Conservation (phyloP, 1,140 invertebrate species). For the Camponotus pennsylvanicus region DNA sequence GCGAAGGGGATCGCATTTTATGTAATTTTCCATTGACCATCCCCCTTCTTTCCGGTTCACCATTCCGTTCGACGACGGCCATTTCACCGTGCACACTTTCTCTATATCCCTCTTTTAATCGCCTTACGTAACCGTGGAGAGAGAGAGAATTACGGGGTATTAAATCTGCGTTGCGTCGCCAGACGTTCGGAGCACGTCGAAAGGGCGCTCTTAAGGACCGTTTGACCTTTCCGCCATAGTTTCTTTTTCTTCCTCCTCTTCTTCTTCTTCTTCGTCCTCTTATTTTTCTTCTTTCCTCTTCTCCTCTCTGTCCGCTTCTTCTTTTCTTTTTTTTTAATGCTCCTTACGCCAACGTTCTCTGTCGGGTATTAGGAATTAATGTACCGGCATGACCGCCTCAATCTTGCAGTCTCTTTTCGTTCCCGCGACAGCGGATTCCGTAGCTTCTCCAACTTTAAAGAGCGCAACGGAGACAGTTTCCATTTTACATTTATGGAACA, state of each 20-base stretch:
- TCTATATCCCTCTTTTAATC: constrained; percentile 37
- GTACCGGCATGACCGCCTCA: constrained; percentile 58
- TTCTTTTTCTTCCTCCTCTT: background rate
- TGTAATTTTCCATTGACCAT: constrained; percentile 34
- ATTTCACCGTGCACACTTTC: background rate
- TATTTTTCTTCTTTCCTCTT: no score
- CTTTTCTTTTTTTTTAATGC: constrained; percentile 35
- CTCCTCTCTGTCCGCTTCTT: background rate
- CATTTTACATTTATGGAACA: constrained; percentile 56
- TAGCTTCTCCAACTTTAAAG: constrained; percentile 59
- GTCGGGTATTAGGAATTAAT: constrained; percentile 59
- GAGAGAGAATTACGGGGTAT: constrained; percentile 33
- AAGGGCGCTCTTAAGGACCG: constrained; percentile 17
- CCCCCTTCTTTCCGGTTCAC: background rate
- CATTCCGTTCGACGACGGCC: background rate
- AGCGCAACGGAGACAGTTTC: constrained; percentile 15
- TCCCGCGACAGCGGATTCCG: constrained; percentile 48
- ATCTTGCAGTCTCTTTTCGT: constrained; percentile 46
- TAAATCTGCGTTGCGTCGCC: constrained; percentile 49
- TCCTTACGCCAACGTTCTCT: constrained; percentile 43
- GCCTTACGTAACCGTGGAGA: constrained; percentile 43
- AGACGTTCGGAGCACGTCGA: constrained; percentile 42
- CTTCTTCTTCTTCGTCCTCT: background rate
- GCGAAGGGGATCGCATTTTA: constrained; percentile 60
- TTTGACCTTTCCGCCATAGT: constrained; percentile 44